phyloP scores from a whole-genome alignment of 1,140 invertebrate species.

The Ceratitis capitata region DNA sequence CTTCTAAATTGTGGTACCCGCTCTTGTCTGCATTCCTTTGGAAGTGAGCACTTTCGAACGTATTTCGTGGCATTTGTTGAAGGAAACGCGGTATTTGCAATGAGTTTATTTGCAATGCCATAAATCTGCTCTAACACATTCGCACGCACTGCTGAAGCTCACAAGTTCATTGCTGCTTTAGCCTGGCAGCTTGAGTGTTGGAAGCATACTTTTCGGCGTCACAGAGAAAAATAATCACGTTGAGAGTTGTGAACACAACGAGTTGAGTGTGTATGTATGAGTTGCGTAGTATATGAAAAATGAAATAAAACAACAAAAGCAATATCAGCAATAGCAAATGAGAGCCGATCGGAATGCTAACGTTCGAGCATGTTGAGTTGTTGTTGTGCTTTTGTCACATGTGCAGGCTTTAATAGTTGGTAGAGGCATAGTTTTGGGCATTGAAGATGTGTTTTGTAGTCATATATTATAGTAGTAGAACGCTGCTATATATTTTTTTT shows the following conservation, averaged over 20 bases:
- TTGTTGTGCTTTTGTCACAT: no score
- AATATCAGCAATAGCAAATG: no score
- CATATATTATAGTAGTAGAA: no score
- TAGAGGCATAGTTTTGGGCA: no score
- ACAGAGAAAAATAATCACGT: slow-evolving; percentile 31
- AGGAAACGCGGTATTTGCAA: neutral
- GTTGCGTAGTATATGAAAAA: no score
- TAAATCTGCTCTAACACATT: neutral
- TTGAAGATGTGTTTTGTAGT: no score
- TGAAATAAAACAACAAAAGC: neutral
- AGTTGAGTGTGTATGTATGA: neutral
- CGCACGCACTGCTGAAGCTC: neutral
- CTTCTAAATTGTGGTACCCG: neutral
- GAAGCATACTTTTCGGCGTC: slow-evolving; percentile 27
- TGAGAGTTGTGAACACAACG: neutral
- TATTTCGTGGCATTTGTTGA: neutral
- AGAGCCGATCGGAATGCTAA: no score
- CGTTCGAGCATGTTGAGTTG: no score
- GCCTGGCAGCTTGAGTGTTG: neutral
- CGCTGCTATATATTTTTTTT: no score
- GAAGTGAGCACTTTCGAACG: neutral
- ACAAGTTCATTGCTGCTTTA: neutral
- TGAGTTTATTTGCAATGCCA: slow-evolving; percentile 20
- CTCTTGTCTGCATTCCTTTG: neutral
- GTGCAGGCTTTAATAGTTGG: no score